phyloP scores from a whole-genome alignment of 2,113 vertebrate genomes.

The Talpa occidentalis region DNA sequence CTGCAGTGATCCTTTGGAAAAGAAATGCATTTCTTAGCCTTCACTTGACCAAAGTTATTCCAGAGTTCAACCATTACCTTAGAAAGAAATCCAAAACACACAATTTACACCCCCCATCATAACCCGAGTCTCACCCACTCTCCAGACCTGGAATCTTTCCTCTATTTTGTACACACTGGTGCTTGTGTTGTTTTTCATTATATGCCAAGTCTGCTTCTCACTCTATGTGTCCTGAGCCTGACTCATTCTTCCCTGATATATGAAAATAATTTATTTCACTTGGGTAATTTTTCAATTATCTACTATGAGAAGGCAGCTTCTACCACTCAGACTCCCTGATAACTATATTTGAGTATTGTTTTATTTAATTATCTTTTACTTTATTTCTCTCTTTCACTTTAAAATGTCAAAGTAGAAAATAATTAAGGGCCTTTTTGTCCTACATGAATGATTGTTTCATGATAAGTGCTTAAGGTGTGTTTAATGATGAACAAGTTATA shows the following conservation, averaged over 20 bases:
- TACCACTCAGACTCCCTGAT: background rate
- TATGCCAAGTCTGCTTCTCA: fast-evolving
- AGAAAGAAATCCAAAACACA: background rate
- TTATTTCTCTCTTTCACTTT: background rate
- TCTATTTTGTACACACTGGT: background rate
- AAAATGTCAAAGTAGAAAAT: background rate
- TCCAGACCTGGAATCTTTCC: background rate
- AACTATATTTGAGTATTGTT: background rate
- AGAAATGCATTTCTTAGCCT: background rate
- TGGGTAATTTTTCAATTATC: background rate
- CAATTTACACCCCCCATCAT: background rate
- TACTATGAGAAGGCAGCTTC: background rate
- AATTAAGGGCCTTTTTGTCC: background rate
- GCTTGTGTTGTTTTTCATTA: background rate
- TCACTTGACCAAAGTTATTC: background rate
- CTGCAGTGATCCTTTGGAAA: background rate
- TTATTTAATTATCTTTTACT: too few species aligned
- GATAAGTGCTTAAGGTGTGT: background rate
- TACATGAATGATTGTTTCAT: background rate
- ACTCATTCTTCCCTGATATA: background rate
- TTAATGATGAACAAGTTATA: background rate
- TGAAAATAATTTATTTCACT: background rate
- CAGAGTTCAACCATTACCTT: background rate
- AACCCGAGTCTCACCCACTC: background rate
- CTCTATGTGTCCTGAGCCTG: background rate